A percentile compares a stretch with the other conserved stretches of the same genome.
phyloP scores from a whole-genome alignment of 2,113 vertebrate genomes.

The Patagioenas fasciata region DNA sequence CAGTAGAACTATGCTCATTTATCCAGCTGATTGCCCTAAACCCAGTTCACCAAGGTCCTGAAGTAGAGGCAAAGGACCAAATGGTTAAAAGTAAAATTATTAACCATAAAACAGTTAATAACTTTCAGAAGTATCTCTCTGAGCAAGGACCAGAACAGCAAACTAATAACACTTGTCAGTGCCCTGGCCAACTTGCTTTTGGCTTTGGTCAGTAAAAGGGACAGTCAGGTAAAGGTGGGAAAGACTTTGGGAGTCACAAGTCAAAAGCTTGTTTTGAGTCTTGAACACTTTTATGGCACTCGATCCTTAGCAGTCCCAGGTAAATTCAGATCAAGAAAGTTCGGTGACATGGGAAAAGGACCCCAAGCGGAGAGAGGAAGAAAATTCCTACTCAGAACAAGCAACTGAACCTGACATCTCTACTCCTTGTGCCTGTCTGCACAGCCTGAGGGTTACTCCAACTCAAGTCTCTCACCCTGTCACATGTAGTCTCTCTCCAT shows the following conservation, averaged over 20 bases:
- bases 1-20: rapidly evolving
- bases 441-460: not conserved
- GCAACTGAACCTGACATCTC: rapidly evolving
- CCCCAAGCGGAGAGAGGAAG: not conserved
- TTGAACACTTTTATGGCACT: not conserved
- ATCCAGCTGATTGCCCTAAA: not conserved
- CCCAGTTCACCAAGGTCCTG: not conserved
- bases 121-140: not conserved
- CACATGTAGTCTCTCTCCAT: not conserved
- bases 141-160: not conserved
- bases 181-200: not conserved
- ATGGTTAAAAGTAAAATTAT: not conserved
- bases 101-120: not conserved
- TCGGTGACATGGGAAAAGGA: not conserved
- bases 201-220: not conserved
- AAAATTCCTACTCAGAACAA: not conserved
- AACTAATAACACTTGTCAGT: rapidly evolving
- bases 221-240: not conserved
- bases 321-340: not conserved
- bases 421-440: rapidly evolving
- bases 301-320: rapidly evolving
- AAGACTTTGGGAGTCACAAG: not conserved
- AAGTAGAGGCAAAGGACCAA: not conserved
- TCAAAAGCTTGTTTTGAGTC: not conserved
- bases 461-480: rapidly evolving